These are phyloP conservation scores for Dendrophyllia cribrosa DNA, from an alignment of 64 coral and sea anemone species.

Conservation along the genomic window DNA sequence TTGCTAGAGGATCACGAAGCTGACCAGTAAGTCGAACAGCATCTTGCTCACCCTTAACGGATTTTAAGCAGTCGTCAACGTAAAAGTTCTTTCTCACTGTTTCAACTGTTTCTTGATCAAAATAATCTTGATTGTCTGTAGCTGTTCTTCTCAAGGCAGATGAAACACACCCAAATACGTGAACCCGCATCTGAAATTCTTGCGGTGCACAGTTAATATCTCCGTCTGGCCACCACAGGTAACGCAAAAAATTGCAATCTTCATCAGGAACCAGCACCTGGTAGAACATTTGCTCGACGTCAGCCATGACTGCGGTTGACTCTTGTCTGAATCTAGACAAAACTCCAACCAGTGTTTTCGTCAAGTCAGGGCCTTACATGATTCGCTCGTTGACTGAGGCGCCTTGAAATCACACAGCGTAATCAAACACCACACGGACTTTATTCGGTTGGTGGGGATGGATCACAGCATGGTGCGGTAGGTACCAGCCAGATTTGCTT, in stretches of 20 bases:
- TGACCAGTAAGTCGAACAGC: too few species aligned
- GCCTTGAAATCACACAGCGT: constrained; percentile 3
- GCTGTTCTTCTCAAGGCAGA: constrained; percentile 31
- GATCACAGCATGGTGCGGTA: constrained; percentile 56
- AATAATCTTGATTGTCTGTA: constrained; percentile 45
- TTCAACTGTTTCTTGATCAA: constrained; percentile 38
- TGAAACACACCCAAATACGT: constrained; percentile 28
- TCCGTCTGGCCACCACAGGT: constrained; percentile 27
- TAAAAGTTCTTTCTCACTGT: constrained; percentile 54
- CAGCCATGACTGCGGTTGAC: constrained; percentile 19
- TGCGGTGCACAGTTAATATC: constrained; percentile 2
- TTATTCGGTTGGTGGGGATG: constrained; percentile 41
- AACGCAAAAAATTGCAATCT: constrained; percentile 10
- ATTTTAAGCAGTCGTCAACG: neutral
- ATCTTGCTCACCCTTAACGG: too few species aligned
- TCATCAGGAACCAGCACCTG: neutral
- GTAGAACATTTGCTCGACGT: neutral
- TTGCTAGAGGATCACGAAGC: too few species aligned
- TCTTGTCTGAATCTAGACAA: constrained; percentile 31
- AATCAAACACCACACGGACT: constrained; percentile 39
- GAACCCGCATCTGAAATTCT: constrained; percentile 28
- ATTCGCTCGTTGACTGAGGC: neutral
- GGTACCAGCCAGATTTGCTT: constrained; percentile 22
- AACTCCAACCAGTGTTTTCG: constrained; percentile 14
- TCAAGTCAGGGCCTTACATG: constrained; percentile 16